Conservation (phyloP, 2,797 vertebrate species). For the Enteromius mattozi region DNA sequence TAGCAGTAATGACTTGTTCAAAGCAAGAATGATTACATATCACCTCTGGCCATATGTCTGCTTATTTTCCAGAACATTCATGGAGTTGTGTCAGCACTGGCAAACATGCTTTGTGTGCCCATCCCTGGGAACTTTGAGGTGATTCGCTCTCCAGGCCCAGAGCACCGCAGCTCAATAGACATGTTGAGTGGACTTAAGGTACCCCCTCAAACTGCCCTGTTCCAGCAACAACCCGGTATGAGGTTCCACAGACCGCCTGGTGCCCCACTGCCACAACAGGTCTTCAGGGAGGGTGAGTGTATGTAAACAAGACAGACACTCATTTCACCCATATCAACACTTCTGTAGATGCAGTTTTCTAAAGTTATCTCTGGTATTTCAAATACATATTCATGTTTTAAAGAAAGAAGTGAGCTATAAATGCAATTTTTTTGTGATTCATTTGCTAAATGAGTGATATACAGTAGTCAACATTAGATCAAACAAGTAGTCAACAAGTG, state of each 20-base stretch:
- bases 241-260: constrained; percentile 69
- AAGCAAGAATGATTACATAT: background rate
- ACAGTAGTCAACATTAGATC: too few relatives aligned
- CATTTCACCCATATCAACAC: background rate
- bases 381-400: background rate
- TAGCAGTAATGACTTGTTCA: constrained; percentile 3
- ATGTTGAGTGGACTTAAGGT: constrained; percentile 72
- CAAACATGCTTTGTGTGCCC: constrained; percentile 86
- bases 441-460: background rate
- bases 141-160: constrained; percentile 74
- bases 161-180: constrained; percentile 68
- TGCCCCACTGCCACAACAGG: constrained; percentile 68
- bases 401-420: background rate
- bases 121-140: constrained; percentile 85
- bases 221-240: constrained; percentile 71
- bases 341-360: background rate
- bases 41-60: background rate
- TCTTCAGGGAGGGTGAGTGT: constrained; percentile 14
- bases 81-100: constrained; percentile 87
- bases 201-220: constrained; percentile 73
- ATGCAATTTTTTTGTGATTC: background rate
- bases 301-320: background rate
- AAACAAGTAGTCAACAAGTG: too few relatives aligned
- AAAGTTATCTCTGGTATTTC: background rate
- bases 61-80: constrained; percentile 84